Evolutionary conservation across 2,888 invertebrate genomes (phyloP).

Genomic region (Eupithecia insigniata): DNA sequence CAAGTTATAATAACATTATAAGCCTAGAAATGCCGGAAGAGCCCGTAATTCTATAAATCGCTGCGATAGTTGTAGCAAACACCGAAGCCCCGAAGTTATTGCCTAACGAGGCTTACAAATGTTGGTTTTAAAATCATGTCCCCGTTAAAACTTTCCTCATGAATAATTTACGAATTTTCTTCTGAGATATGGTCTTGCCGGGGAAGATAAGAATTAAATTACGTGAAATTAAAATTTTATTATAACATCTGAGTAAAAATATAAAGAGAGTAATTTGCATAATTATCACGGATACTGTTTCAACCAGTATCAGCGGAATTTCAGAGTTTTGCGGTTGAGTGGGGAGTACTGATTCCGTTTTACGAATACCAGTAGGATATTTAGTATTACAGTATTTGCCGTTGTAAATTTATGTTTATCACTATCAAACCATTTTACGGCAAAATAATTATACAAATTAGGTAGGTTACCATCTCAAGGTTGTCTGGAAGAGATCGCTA

Average conservation of each 20-base stretch:
- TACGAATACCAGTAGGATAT: background rate
- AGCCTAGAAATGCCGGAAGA: slow-evolving; percentile 24
- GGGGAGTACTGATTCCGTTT: slow-evolving; percentile 12
- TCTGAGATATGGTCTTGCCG: slow-evolving; percentile 80
- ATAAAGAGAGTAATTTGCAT: slow-evolving; percentile 76
- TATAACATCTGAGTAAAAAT: slow-evolving; percentile 75
- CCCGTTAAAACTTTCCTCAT: slow-evolving; percentile 82
- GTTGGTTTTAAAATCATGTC: slow-evolving; percentile 82
- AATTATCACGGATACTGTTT: slow-evolving; percentile 62
- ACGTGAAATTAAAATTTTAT: slow-evolving; percentile 78
- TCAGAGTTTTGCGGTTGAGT: slow-evolving; percentile 31
- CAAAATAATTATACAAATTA: background rate
- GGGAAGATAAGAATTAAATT: slow-evolving; percentile 81
- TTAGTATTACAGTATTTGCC: background rate
- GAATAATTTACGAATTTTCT: slow-evolving; percentile 83
- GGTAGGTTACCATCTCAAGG: no score
- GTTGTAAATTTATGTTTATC: background rate
- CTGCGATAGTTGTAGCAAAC: slow-evolving; percentile 42
- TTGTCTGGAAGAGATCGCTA: no score
- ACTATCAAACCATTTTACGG: background rate
- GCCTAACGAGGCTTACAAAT: slow-evolving; percentile 75
- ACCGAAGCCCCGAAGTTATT: slow-evolving; percentile 63
- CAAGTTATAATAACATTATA: slow-evolving; percentile 10
- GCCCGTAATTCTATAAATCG: slow-evolving; percentile 32
- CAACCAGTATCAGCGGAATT: slow-evolving; percentile 40